Percentiles rank a stretch among this genome's conserved stretches.
phyloP scores from a whole-genome alignment of 2,797 vertebrate species.

The Sebastiscus albofasciatus region DNA sequence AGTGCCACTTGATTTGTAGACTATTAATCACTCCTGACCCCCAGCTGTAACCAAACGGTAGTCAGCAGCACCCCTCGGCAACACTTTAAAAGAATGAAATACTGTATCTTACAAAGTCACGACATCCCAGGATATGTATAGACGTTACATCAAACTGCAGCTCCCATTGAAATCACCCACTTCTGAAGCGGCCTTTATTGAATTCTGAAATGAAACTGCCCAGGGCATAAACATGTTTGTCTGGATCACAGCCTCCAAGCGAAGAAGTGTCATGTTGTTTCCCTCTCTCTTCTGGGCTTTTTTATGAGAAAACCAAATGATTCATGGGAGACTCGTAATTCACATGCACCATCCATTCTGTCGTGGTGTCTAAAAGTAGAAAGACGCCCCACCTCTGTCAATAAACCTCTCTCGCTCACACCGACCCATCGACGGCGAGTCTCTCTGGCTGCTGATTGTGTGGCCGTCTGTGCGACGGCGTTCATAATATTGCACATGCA shows the following conservation, averaged over 20 bases:
- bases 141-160: constrained; percentile 50
- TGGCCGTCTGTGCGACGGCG: constrained; percentile 12
- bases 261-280: constrained; percentile 65
- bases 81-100: constrained; percentile 29
- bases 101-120: constrained; percentile 31
- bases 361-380: constrained; percentile 72
- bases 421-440: constrained; percentile 19
- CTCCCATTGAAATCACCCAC: constrained; percentile 53
- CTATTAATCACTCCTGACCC: constrained; percentile 11
- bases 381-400: constrained; percentile 61
- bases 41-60: background rate
- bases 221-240: constrained; percentile 77
- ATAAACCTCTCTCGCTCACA: constrained; percentile 58
- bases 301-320: constrained; percentile 76
- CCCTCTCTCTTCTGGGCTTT: constrained; percentile 51
- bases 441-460: constrained; percentile 30
- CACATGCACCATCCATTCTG: constrained; percentile 60
- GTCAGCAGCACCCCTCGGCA: constrained; percentile 37
- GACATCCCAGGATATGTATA: constrained; percentile 35
- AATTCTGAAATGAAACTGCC: constrained; percentile 69
- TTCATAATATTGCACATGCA: constrained; percentile 56
- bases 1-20: constrained; percentile 13
- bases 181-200: constrained; percentile 63
- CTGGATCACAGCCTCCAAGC: constrained; percentile 55
- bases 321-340: constrained; percentile 75